These are phyloP conservation scores for Orchesella flavescens DNA, from an alignment of 2,888 invertebrate genomes.

Conservation along the genomic window DNA sequence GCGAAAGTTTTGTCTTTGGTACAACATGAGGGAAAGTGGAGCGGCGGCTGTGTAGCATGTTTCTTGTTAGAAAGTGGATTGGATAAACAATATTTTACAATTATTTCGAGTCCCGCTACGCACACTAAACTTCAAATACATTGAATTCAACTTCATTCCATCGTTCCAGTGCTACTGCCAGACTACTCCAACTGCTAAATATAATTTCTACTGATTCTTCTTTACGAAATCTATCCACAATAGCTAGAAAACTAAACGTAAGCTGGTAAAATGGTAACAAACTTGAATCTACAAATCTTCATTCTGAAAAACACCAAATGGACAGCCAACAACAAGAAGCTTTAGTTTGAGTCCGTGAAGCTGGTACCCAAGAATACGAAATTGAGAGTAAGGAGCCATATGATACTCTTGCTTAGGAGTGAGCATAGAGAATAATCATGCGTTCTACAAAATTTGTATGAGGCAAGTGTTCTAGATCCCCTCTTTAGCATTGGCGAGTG, in stretches of 20 bases:
- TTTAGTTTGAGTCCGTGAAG: neutral
- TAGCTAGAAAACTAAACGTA: neutral
- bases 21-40: too few species aligned
- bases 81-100: slow-evolving; percentile 15
- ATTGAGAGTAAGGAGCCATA: too few species aligned
- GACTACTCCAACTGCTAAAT: neutral
- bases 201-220: neutral
- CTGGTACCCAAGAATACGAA: too few species aligned
- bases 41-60: too few species aligned
- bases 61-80: neutral
- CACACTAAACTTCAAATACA: slow-evolving; percentile 10
- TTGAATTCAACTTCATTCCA: too few species aligned
- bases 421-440: too few species aligned
- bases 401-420: too few species aligned
- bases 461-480: too few species aligned
- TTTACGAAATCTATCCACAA: neutral
- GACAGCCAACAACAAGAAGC: slow-evolving; percentile 27
- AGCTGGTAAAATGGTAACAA: slow-evolving; percentile 22
- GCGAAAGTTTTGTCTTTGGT: too few species aligned
- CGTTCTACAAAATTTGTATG: too few species aligned
- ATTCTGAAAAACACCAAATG: slow-evolving; percentile 20
- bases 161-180: too few species aligned
- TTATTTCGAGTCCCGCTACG: slow-evolving; percentile 25
- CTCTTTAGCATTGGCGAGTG: neutral
- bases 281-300: slow-evolving; percentile 30